phyloP scores from a whole-genome alignment of 92 coral and sea anemone genomes.

The Meandrina meandrites region DNA sequence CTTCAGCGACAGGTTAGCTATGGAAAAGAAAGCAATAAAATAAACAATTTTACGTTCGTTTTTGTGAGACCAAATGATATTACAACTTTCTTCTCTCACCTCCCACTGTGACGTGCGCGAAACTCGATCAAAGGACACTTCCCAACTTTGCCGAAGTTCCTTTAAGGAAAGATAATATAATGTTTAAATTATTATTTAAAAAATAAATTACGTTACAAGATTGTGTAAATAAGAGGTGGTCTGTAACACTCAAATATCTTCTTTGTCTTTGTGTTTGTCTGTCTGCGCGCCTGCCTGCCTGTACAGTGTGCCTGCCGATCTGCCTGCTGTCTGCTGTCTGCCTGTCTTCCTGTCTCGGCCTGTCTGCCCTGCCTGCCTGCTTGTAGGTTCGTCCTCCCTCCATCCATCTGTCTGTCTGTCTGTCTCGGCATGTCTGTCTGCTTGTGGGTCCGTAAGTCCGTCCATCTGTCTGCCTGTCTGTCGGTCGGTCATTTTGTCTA shows the following conservation, averaged over 20 bases:
- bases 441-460: not conserved
- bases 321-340: not conserved
- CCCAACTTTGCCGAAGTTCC: conserved; percentile 80
- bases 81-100: conserved; percentile 42
- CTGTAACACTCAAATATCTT: not conserved
- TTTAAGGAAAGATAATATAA: conserved; percentile 8
- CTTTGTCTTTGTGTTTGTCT: too few species aligned
- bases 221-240: not conserved
- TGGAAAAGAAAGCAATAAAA: not conserved
- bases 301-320: not conserved
- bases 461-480: not conserved
- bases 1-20: not conserved
- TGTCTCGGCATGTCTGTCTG: not conserved
- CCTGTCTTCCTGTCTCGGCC: not conserved
- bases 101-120: conserved; percentile 79
- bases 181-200: not conserved
- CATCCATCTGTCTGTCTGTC: not conserved
- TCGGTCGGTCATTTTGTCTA: not conserved
- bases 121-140: conserved; percentile 74
- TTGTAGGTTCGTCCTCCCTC: not conserved
- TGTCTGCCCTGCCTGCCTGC: not conserved
- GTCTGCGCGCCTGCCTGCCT: not conserved
- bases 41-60: not conserved
- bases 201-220: not conserved
- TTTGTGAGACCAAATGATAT: not conserved